Conservation (phyloP, 2,113 vertebrate species). For the Varanus salvator region DNA sequence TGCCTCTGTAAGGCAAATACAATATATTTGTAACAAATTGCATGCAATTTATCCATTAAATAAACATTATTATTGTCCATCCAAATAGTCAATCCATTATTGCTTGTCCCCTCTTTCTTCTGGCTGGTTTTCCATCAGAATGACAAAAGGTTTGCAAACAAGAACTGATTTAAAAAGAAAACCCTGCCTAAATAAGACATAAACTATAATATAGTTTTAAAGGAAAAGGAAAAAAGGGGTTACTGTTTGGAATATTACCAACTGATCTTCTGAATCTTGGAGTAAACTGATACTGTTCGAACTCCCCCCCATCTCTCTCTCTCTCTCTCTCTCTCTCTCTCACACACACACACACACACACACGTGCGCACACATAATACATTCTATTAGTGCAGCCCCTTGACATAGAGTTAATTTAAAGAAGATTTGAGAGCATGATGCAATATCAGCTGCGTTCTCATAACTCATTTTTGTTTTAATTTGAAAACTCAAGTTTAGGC, state of each 20-base stretch:
- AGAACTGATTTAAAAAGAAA: not conserved
- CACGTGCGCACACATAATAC: slow-evolving; percentile 27
- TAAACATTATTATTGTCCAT: slow-evolving; percentile 19
- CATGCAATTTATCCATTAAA: not conserved
- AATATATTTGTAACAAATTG: slow-evolving; percentile 33
- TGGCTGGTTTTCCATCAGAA: slow-evolving; percentile 21
- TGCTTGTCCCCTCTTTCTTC: slow-evolving; percentile 25
- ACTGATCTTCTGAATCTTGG: slow-evolving; percentile 65
- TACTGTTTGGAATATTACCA: slow-evolving; percentile 64
- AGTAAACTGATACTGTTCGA: slow-evolving; percentile 74
- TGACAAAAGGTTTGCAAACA: slow-evolving; percentile 41
- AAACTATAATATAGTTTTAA: slow-evolving; percentile 53
- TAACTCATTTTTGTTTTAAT: slow-evolving; percentile 87
- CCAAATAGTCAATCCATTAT: slow-evolving; percentile 18
- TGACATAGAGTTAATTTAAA: slow-evolving; percentile 90
- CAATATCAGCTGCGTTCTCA: slow-evolving; percentile 91
- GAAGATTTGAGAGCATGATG: slow-evolving; percentile 91
- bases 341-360: too few species aligned
- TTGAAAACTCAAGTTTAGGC: slow-evolving; percentile 85
- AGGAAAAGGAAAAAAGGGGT: slow-evolving; percentile 46
- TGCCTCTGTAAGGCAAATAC: not conserved
- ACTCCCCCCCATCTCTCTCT: slow-evolving; percentile 18
- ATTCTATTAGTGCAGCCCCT: slow-evolving; percentile 76
- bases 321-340: not conserved
- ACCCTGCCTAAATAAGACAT: slow-evolving; percentile 46